phyloP scores from a whole-genome alignment of 2,888 invertebrate genomes.

The Anoplius nigerrimus region DNA sequence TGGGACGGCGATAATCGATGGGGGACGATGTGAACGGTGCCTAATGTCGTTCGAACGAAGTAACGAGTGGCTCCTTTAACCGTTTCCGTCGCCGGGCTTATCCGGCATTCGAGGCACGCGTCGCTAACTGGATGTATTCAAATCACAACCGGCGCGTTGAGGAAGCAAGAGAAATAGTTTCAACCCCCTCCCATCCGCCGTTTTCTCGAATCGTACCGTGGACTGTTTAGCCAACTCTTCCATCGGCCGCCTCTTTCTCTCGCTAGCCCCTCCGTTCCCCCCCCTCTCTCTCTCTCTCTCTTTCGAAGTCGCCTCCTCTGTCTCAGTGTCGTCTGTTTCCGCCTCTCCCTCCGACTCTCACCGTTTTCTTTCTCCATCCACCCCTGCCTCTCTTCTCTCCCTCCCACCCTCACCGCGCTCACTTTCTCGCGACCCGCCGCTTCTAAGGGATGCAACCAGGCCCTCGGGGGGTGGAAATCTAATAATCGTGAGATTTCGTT shows the following conservation, averaged over 20 bases:
- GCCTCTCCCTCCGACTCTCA: neutral
- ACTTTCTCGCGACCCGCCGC: slow-evolving; percentile 17
- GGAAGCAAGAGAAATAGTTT: slow-evolving; percentile 71
- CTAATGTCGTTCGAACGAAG: slow-evolving; percentile 57
- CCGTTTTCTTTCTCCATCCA: slow-evolving; percentile 11
- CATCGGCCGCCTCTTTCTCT: slow-evolving; percentile 14
- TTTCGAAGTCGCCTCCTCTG: slow-evolving; percentile 14
- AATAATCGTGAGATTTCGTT: slow-evolving; percentile 52
- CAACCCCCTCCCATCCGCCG: slow-evolving; percentile 40
- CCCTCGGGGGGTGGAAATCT: slow-evolving; percentile 43
- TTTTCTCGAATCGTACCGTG: slow-evolving; percentile 52
- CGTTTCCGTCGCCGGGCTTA: slow-evolving; percentile 47
- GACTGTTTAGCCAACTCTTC: slow-evolving; percentile 46
- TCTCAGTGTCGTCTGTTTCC: neutral
- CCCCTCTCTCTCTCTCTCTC: slow-evolving; percentile 17
- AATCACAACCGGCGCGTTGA: slow-evolving; percentile 67
- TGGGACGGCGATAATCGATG: slow-evolving; percentile 1
- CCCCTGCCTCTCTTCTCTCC: slow-evolving; percentile 16
- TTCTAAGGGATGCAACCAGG: slow-evolving; percentile 12
- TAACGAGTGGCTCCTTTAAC: slow-evolving; percentile 64
- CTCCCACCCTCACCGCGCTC: neutral
- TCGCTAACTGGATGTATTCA: slow-evolving; percentile 74
- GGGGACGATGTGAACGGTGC: slow-evolving; percentile 39
- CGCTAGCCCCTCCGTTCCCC: slow-evolving; percentile 2
- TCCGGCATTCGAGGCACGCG: slow-evolving; percentile 69